Percentiles rank a stretch among this genome's conserved stretches.
Conservation (phyloP, 2,888 invertebrate species). For the Poecilobothrus nobilitatus region DNA sequence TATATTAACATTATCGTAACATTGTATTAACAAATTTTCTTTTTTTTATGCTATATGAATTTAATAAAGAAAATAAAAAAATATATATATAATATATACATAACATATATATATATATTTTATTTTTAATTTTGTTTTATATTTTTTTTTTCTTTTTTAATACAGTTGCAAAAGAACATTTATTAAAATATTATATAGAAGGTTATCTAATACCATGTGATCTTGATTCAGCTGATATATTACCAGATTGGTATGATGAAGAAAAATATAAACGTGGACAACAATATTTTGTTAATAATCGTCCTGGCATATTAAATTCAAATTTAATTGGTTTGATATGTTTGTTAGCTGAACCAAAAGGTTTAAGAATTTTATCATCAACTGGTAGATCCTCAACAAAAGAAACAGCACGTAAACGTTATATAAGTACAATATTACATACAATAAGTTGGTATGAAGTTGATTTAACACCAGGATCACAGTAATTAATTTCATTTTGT, state of each 20-base stretch:
- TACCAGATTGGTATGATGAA: constrained; percentile 24
- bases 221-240: constrained; percentile 11
- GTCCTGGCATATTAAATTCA: constrained; percentile 54
- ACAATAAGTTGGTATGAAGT: constrained; percentile 66
- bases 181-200: constrained; percentile 11
- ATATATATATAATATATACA: too few species aligned
- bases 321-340: constrained; percentile 63
- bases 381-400: constrained; percentile 57
- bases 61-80: too few species aligned
- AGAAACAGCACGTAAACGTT: constrained; percentile 58
- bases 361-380: constrained; percentile 55
- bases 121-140: too few species aligned
- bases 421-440: constrained; percentile 64
- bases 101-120: too few species aligned
- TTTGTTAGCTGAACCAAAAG: constrained; percentile 59
- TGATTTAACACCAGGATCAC: constrained; percentile 54
- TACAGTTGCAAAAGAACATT: constrained; percentile 17
- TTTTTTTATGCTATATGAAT: too few species aligned
- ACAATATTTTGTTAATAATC: constrained; percentile 56
- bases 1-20: too few species aligned
- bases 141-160: constrained; percentile 4
- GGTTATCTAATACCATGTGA: constrained; percentile 17
- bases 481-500: constrained; percentile 43
- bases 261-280: constrained; percentile 49
- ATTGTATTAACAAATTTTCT: too few species aligned